Evolutionary conservation across 1,140 invertebrate species (phyloP), one percentile per base, ranked within the genome.

Genomic region (Pogonognathellus flavescens): DNA sequence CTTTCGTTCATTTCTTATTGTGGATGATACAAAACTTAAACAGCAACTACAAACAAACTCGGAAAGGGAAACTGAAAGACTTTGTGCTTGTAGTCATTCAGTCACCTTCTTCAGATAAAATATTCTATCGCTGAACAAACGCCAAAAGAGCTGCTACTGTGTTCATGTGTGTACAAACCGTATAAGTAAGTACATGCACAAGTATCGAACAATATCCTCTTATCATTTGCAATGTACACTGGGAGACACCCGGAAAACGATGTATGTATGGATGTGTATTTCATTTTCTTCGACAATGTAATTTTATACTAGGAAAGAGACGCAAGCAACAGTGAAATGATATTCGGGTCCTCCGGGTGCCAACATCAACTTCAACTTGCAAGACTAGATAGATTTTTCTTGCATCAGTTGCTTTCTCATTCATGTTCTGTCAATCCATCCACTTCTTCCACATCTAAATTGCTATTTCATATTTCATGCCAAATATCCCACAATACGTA

Each of bases 371-470:
- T 66, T 66, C 62, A 66, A 66, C 62, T 66, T 66, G 20, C 10
- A 66, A 25, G 31, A 41, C 31, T 41, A 66, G 62, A 66, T 66
- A 66, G 62, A 66, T 10, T 66, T 66, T 66, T 66, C 31, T 66
- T 25, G 62, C 62, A 25, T 66, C 25, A 66, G 9, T 66, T 66
- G 20, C 62, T 66, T 66, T 66, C 62, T 66, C 20, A 66, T 66
- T 66, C 62, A 66, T 66, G 62, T 66, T 66, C 62, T 66, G 62
- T 66, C 62, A 66, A 25, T 9, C 62, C 14, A 66, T 66, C 62
- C 62, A 66, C 62, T 66, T 31, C 62, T 31, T 13, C 62, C 14
- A 41, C 31, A 66, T 66, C 62, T 66, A 66, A 66, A 66, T 66
- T 66, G 62, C 62, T 41, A 41, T 6, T 41, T 3, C 31, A 41